Conservation (phyloP, 30 jellyfish, hydroid and myxozoan species). For the Hydractinia symbiolongicarpus region DNA sequence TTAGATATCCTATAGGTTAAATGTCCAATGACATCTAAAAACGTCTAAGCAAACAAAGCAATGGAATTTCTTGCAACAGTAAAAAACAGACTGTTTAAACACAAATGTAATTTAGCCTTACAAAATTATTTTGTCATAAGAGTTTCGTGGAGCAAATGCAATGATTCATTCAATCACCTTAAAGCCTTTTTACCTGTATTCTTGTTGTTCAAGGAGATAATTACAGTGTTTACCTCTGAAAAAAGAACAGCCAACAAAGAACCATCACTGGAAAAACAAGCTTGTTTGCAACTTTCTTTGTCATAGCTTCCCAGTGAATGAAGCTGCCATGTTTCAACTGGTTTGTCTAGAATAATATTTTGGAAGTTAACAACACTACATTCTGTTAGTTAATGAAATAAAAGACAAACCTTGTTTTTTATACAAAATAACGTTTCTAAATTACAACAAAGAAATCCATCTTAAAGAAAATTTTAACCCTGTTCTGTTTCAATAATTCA, state of each 20-base stretch:
- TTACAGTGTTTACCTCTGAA: slow-evolving; percentile 39
- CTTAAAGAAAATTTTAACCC: not conserved
- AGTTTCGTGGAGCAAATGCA: not conserved
- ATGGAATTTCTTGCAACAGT: too few relatives aligned
- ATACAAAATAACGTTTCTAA: not conserved
- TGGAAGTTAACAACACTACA: not conserved
- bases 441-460: not conserved
- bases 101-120: too few relatives aligned
- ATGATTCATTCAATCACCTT: not conserved
- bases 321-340: slow-evolving; percentile 45
- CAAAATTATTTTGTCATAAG: too few relatives aligned
- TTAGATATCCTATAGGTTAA: too few relatives aligned
- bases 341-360: slow-evolving; percentile 12
- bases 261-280: slow-evolving; percentile 75
- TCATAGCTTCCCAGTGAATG: slow-evolving; percentile 54
- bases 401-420: not conserved
- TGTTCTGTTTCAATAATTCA: not conserved
- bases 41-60: too few relatives aligned
- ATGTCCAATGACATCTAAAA: too few relatives aligned
- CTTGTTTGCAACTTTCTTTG: slow-evolving; percentile 53
- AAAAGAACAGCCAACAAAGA: slow-evolving; percentile 66
- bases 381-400: not conserved
- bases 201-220: not conserved
- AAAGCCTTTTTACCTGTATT: not conserved
- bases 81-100: too few relatives aligned